phyloP scores from a whole-genome alignment of 1,140 invertebrate genomes.

The Scaptodrosophila lebanonensis region DNA sequence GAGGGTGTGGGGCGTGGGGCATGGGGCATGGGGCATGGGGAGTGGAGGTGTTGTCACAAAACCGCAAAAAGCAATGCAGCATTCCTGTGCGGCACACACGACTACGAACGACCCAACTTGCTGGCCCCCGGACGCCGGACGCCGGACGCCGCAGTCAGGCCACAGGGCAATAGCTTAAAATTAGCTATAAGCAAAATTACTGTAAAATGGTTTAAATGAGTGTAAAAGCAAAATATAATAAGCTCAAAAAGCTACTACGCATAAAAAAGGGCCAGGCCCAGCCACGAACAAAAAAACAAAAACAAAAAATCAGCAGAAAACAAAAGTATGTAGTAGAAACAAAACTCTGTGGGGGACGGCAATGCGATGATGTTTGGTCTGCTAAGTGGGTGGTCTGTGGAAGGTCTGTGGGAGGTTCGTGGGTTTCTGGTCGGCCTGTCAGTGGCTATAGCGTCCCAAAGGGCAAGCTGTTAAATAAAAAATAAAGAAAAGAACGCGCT shows the following conservation, averaged over 20 bases:
- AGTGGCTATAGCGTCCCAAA: conserved; percentile 33
- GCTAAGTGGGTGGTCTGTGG: not conserved
- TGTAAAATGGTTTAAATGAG: conserved; percentile 75
- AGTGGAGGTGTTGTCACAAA: no score
- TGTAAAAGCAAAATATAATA: conserved; percentile 73
- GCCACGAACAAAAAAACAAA: conserved; percentile 1
- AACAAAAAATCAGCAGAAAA: not conserved
- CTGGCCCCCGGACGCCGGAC: not conserved
- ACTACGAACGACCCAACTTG: not conserved
- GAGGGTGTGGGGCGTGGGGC: not conserved
- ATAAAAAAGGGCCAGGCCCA: conserved; percentile 42
- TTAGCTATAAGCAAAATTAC: conserved; percentile 76
- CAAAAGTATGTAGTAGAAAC: conserved; percentile 15
- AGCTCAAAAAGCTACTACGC: conserved; percentile 52
- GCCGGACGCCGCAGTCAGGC: conserved; percentile 14
- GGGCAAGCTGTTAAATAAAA: conserved; percentile 65
- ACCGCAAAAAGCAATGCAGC: conserved; percentile 31
- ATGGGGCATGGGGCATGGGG: no score
- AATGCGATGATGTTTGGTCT: no score
- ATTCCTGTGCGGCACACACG: not conserved
- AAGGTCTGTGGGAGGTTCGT: no score
- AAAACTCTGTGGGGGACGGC: no score
- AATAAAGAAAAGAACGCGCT: conserved; percentile 51
- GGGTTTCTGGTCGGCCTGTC: no score
- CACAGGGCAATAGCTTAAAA: conserved; percentile 70